Base-by-base conservation (phyloP, 30 jellyfish, hydroid and myxozoan species). In the Chrysaora quinquecirrha region DNA sequence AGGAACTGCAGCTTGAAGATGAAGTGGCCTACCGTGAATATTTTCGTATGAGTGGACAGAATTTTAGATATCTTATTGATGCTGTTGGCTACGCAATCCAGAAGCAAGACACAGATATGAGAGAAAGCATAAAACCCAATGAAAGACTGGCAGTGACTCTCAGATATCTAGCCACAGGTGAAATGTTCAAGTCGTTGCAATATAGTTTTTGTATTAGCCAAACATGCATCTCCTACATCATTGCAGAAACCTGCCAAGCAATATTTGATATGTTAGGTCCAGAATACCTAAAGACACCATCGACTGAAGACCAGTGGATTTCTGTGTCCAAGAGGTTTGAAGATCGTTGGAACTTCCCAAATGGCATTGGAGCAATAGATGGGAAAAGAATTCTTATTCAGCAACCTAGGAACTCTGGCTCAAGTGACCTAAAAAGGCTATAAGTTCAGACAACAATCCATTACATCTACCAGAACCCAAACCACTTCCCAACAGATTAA, bases 141-240 rank as follows among this genome's bases (percentile, higher is more conserved):
- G 91, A 67, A 18, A 4, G 76, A 20, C 87, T 80, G 25, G 35
- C 49, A 14, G 43, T 80, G 21, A 80, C 83, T 2, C 73, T 80
- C 30, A 27, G 62, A 1, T 69, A 65, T 48, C 64, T 80, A 43
- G 91, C 87, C 1, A 80, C 91, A 3, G 91, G 91, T 2, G 87
- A 80, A 48, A 1, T 54, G 25, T 64, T 80, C 12, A 52, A 28
- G 33, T 62, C 87, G 20, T 27, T 79, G 50, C 33, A 47, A 14
- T 79, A 7, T 47, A 76, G 63, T 28, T 79, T 27, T 31, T 33
- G 72, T 1, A 30, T 79, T 19, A 58, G 87, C 30, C 1, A n/a
- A 25, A 73, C 28, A 34, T 47, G 80, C 2, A 11, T 73, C 9
- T 34, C 80, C 33, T 48, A 73, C 9, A 73, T 73, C 14, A 38